Evolutionary conservation across 2,797 vertebrate genomes (phyloP), one percentile per base, ranked within the genome.

Genomic region (Hoplostethus mediterraneus): DNA sequence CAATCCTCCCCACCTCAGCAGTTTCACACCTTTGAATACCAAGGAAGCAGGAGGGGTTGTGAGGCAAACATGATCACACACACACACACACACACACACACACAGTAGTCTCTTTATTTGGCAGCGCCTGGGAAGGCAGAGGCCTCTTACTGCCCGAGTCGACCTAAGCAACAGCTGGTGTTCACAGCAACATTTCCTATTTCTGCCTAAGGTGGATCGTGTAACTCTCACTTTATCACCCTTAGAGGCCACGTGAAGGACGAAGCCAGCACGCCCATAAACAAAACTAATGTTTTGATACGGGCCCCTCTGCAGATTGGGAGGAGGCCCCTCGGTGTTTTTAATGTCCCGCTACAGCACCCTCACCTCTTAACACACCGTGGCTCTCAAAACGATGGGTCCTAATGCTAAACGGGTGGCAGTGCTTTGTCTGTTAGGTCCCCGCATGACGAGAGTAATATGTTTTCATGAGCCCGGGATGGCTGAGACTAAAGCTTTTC

Each of bases 141-240:
- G 89, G 90, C 91, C 89, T 88, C 81, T 86, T 68, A 1, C 85
- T 85, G 81, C 87, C 89, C 77, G 68, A 87, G 84, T 80, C 83
- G 92, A 94, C 92, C 92, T 90, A 92, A 89, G 91, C 90, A 94
- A 93, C 97, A 98, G 96, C 97, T 98, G 97, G 90, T 92, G 92
- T 81, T 92, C 90, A 88, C 93, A 93, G 94, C 95, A 93, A 94
- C 95, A 93, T 94, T 96, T 96, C 96, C 95, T 95, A 95, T 95
- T 96, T 95, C 92, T 95, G 94, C 94, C 89, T 86, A 87, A 94
- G 93, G 93, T 95, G 91, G 96, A 96, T 98, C 96, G 63, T 89
- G 94, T 98, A 95, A 93, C 96, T 97, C 94, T 94, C 96, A 95
- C 96, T 98, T 97, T 97, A 96, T 96, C 97, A 93, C 96, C 95